Base-by-base conservation (phyloP, 35 echinoderm and acorn worm species). In the Chiridota heheva region DNA sequence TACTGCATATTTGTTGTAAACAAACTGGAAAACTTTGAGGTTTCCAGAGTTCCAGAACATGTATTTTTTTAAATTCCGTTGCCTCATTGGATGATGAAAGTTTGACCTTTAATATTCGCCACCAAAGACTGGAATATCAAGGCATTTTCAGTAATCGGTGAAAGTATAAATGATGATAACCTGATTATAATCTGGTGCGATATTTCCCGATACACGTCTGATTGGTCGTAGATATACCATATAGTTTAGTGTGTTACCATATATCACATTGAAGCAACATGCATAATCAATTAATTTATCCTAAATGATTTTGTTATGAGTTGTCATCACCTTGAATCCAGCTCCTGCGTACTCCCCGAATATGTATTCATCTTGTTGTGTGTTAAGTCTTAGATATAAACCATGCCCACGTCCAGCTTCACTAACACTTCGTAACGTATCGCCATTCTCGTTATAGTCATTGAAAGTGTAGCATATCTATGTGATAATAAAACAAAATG, bases 261-360 rank as follows among this genome's bases (percentile, higher is more conserved):
- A 25, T 55, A 15, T 25, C 24, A 17, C 49, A 15, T 25, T 17
- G 24, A 55, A 55, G 15, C 49, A 55, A 55, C 13, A 13, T 13
- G 32, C 0, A 24, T 24, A 30, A 13, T 65, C 16, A 65, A 24
- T 13, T 18, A 65, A 63, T 33, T 25, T 25, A 25, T 30, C 5
- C 27, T 63, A 10, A 63, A 63, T 25, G 24, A 25, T 30, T 72
- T 0, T 76, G 22, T 22, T 13, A 10, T 53, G 22, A n/a, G n/a
- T n/a, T n/a, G n/a, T n/a, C n/a, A n/a, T n/a, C n/a, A 76, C 72
- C 72, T 76, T 76, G 41, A 76, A 76, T 4, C 72, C 72, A n/a
- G 72, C 72, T 26, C 44, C 48, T 28, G 1, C 16, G 42, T 76
- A 76, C 27, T 53, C n/a, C 10, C 72, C 72, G 44, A 43, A 76